Base-by-base conservation (phyloP, 1,140 invertebrate species). In the Drosophila chauvacae region DNA sequence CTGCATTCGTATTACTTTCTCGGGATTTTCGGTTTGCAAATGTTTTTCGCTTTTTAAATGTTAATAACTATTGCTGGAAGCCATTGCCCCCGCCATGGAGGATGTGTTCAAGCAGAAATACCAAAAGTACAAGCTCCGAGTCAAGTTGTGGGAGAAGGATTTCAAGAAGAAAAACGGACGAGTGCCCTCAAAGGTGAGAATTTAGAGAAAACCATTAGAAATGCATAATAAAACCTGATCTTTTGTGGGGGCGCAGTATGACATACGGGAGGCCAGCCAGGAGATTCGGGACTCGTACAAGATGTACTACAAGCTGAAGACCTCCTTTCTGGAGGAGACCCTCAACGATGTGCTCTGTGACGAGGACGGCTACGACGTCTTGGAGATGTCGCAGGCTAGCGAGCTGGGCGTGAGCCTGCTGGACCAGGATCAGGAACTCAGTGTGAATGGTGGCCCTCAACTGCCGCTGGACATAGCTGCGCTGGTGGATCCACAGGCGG, bases 241-340 rank as follows among this genome's bases (percentile, higher is more conserved):
- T 62, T 33, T 55, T 35, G 11, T 14, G 33, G 14, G 7, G 7
- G 14, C 9, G 4, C 20, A 96, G 95, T 94, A 95, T 91, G 96
- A 97, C 88, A 97, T 97, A 45, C 95, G 95, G 80, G 94, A 95
- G 92, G 96, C 96, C 26, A 94, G 95, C 20, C 83, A 93, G 39
- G 94, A 94, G 59, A 96, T 97, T 45, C 94, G 95, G 81, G 94
- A 96, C 84, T 95, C 96, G 0, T 97, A 97, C 77, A 96, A 96
- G 92, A 95, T 95, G 76, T 97, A 97, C 92, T 97, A 96, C 93
- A 94, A 96, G 77, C 84, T 97, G 2, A 97, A 97, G 93, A 96
- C 95, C 33, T 93, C 93, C 48, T 95, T 95, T 47, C 93, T 97
- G 37, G 95, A 96, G 85, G 94, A 95, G 76, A 95, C 95, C 9